Evolutionary conservation across 2,888 invertebrate species (phyloP), one percentile per base, ranked within the genome.

Genomic region (Drosophila kambysellisi): DNA sequence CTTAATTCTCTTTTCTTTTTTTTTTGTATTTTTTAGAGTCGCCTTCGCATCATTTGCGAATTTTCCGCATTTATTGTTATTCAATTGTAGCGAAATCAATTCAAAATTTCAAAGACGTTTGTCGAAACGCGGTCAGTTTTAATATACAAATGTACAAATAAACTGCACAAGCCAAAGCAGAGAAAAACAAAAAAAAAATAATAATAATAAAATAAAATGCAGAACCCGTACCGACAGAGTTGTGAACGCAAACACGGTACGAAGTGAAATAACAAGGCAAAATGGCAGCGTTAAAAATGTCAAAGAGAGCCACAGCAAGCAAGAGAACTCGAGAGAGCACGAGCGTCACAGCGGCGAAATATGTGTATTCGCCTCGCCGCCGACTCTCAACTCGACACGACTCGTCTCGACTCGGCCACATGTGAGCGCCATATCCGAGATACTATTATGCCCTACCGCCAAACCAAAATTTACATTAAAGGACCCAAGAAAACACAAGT

Each of bases 221-320:
- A 88, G 85, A 85, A 88, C 85, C 87, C 85, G 85, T 83, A 88
- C 85, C 83, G 83, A 82, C 79, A 82, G 87, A 86, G 83, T 88
- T 85, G 85, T 85, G 83, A 85, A 85, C 85, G 85, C 88, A 85
- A 88, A 88, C 85, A 83, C 85, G 88, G 85, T 81, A 88, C 85
- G 76, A 88, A 81, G 85, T 83, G 85, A 85, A 85, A 88, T 85
- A 85, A 87, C 83, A 88, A 88, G 82, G 84, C 82, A 87, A 76
- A 78, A 84, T 87, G 84, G 82, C 80, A 80, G 80, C 80, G 74
- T 20, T 69, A 71, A 74, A 48, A 65, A 64, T 61, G 61, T 51
- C 64, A 63, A 67, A 80, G 80, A 80, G 80, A 70, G 79, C 53
- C 63, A 43, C 57, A 66, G 77, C 52, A 53, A 35, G 64, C 61